These are phyloP conservation scores for Tachysurus vachellii DNA, from an alignment of 2,113 vertebrate genomes.

Conservation along the genomic window DNA sequence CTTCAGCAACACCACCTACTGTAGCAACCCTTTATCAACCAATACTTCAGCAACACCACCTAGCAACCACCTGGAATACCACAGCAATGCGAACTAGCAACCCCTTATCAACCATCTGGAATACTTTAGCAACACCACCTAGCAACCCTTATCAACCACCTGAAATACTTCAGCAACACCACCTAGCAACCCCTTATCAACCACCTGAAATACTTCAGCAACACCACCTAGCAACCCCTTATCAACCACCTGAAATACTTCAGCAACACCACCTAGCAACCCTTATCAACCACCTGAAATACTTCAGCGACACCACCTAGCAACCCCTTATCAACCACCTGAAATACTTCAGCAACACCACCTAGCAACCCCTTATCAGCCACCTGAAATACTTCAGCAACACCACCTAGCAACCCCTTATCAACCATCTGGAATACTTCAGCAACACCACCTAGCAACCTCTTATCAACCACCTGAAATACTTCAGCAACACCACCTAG, in stretches of 20 bases:
- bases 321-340: not conserved
- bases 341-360: not conserved
- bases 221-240: not conserved
- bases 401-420: not conserved
- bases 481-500: no score
- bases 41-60: not conserved
- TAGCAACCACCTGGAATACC: not conserved
- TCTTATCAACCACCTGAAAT: not conserved
- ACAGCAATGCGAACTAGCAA: not conserved
- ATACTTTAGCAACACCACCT: not conserved
- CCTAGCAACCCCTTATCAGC: not conserved
- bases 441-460: not conserved
- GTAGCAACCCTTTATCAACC: not conserved
- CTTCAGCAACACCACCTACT: not conserved
- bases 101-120: not conserved
- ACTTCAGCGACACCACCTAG: not conserved
- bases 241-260: not conserved
- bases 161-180: not conserved
- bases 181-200: not conserved
- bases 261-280: not conserved
- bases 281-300: not conserved
- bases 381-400: no score
- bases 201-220: not conserved
- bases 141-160: not conserved
- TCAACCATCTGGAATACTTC: not conserved